Evolutionary conservation across 2,113 vertebrate genomes (phyloP).

Genomic region (Ellobius talpinus): DNA sequence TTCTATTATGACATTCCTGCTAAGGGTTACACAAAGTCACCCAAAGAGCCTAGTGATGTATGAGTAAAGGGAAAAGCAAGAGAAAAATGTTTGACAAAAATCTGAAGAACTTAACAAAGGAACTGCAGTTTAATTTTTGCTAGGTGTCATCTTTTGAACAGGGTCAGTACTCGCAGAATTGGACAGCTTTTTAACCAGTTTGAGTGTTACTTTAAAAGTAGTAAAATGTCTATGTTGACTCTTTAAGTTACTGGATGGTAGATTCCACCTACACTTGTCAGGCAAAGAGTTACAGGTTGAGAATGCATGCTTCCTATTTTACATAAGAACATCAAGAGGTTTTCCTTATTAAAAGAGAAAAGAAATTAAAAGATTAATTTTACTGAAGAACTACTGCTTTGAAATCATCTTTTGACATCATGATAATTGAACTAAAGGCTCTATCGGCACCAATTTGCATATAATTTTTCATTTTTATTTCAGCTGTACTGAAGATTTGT

Average conservation of each 20-base stretch:
- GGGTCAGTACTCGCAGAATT: background rate
- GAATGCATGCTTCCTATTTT: background rate
- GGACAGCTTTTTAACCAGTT: background rate
- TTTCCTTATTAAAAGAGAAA: conserved; percentile 51
- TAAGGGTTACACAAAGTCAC: conserved; percentile 71
- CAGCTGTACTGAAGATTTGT: background rate
- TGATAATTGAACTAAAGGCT: background rate
- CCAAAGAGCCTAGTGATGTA: conserved; percentile 40
- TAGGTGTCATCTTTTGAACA: conserved; percentile 51
- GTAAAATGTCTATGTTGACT: conserved; percentile 29
- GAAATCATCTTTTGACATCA: background rate
- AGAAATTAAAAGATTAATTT: background rate
- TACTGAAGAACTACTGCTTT: background rate
- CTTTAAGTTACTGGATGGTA: background rate
- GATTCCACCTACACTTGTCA: background rate
- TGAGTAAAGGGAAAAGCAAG: background rate
- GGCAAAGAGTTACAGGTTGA: conserved; percentile 36
- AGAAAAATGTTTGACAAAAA: background rate
- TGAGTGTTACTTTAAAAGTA: conserved; percentile 56
- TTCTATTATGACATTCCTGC: conserved; percentile 77
- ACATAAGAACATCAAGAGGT: background rate
- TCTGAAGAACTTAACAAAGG: background rate
- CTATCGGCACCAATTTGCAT: background rate
- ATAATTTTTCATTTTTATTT: background rate
- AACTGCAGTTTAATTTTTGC: background rate